These are phyloP conservation scores for Gryllus bimaculatus DNA, from an alignment of 1,140 invertebrate species.

Conservation along the genomic window DNA sequence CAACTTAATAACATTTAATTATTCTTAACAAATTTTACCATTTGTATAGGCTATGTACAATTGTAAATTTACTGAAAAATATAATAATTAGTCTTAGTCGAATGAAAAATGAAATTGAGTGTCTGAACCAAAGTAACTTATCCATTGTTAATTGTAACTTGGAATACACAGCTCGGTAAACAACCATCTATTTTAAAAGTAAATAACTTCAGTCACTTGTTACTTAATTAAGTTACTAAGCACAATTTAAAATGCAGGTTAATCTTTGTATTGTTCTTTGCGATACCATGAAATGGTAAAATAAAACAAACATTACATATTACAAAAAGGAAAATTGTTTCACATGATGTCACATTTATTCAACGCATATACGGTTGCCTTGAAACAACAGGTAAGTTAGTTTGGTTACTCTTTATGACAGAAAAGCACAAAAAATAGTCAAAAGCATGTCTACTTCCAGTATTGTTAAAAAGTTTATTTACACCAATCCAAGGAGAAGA, in stretches of 20 bases:
- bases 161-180: too few species aligned
- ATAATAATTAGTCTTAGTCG: slow-evolving; percentile 2
- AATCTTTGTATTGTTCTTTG: neutral
- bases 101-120: neutral
- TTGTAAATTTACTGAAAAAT: neutral
- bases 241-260: too few species aligned
- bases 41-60: slow-evolving; percentile 1
- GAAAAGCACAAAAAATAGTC: neutral
- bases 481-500: slow-evolving; percentile 3
- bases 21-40: neutral
- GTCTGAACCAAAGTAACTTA: neutral
- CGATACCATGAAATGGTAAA: neutral
- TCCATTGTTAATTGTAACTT: neutral
- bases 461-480: slow-evolving; percentile 6
- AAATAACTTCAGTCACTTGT: too few species aligned
- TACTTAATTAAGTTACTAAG: too few species aligned
- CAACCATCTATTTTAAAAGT: too few species aligned
- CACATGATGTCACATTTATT: too few species aligned
- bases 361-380: too few species aligned
- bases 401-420: neutral
- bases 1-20: slow-evolving; percentile 1
- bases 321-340: too few species aligned
- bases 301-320: neutral
- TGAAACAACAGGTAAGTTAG: neutral
- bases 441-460: slow-evolving; percentile 1